Conservation (phyloP, 2,888 invertebrate genomes). For the Apotomis turbidana region DNA sequence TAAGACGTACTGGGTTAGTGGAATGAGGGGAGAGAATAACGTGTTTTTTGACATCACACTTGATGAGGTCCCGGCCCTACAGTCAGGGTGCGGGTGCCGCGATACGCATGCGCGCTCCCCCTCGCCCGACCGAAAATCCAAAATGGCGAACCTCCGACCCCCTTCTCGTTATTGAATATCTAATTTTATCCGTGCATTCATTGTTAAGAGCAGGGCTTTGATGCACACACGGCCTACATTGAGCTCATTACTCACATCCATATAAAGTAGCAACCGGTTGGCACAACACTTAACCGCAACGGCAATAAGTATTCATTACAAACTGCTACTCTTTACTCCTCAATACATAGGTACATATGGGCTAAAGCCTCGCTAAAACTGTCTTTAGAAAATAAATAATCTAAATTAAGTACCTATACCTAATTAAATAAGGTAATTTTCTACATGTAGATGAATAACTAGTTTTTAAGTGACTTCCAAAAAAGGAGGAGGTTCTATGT, state of each 20-base stretch:
- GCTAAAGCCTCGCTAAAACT: too few relatives aligned
- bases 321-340: background rate
- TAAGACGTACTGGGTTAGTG: conserved; percentile 80
- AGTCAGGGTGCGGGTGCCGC: conserved; percentile 74
- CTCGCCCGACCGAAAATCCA: conserved; percentile 70
- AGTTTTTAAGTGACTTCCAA: too few relatives aligned
- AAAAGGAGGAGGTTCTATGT: too few relatives aligned
- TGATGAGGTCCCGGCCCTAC: conserved; percentile 74
- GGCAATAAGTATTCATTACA: background rate
- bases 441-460: too few relatives aligned
- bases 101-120: conserved; percentile 78
- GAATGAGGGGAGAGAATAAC: conserved; percentile 80
- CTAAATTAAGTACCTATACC: too few relatives aligned
- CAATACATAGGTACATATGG: background rate
- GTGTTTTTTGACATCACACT: conserved; percentile 82
- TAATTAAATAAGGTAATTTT: too few relatives aligned
- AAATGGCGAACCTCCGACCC: conserved; percentile 80
- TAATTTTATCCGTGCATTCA: conserved; percentile 80
- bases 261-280: conserved; percentile 1
- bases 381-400: too few relatives aligned
- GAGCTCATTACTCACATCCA: conserved; percentile 47
- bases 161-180: conserved; percentile 82
- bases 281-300: background rate
- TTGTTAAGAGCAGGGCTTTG: conserved; percentile 59
- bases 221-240: conserved; percentile 59